Conservation (phyloP, 1,140 invertebrate genomes). For the Amyelois transitella region DNA sequence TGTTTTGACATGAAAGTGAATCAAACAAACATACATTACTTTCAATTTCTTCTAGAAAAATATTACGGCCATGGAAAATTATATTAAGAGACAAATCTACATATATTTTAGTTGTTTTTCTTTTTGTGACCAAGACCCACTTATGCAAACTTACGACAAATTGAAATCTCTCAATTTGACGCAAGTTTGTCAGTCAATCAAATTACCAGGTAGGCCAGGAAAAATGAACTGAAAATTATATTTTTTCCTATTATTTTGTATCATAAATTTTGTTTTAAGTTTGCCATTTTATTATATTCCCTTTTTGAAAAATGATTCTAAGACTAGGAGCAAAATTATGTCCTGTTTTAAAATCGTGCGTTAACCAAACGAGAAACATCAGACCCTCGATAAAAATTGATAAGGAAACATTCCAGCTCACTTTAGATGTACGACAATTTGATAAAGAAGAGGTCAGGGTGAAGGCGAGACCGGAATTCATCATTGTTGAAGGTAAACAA, state of each 20-base stretch:
- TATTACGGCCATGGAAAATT: too few relatives aligned
- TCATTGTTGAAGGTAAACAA: conserved; percentile 58
- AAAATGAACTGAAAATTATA: not conserved
- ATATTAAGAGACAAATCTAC: too few relatives aligned
- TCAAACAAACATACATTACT: too few relatives aligned
- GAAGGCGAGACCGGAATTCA: conserved; percentile 48
- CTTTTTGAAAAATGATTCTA: not conserved
- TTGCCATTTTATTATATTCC: too few relatives aligned
- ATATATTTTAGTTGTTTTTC: too few relatives aligned
- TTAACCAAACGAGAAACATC: conserved; percentile 17
- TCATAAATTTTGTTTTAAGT: not conserved
- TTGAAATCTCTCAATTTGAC: too few relatives aligned
- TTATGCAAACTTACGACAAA: too few relatives aligned
- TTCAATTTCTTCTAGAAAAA: too few relatives aligned
- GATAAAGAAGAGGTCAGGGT: conserved; percentile 56
- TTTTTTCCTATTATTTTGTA: not conserved
- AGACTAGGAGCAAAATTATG: not conserved
- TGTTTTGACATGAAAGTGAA: too few relatives aligned
- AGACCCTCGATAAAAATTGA: conserved; percentile 45
- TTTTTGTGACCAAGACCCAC: too few relatives aligned
- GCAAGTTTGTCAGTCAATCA: too few relatives aligned
- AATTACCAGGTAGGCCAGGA: too few relatives aligned
- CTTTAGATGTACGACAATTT: conserved; percentile 44
- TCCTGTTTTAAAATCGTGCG: not conserved
- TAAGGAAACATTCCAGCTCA: conserved; percentile 53